A percentile compares a stretch with the other conserved stretches of the same genome.
Evolutionary conservation across 2,888 invertebrate genomes (phyloP).

Genomic region (Aproaerema taeniolella): DNA sequence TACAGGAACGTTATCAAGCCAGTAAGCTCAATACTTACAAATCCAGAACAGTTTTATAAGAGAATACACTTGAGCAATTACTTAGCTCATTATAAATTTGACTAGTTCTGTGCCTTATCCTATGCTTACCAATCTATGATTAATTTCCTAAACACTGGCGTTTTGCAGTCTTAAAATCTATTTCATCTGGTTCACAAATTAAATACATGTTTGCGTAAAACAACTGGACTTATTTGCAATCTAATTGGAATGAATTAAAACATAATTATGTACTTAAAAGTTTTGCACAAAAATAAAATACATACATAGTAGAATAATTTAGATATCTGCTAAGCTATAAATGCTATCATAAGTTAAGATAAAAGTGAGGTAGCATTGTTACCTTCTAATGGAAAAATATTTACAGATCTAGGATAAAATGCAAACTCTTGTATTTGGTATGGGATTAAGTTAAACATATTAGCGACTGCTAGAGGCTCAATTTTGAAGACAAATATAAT

Average conservation of each 20-base stretch:
- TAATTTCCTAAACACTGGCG: conserved; percentile 64
- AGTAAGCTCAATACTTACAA: conserved; percentile 9
- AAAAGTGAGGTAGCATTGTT: conserved; percentile 76
- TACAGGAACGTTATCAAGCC: conserved; percentile 26
- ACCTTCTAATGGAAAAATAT: conserved; percentile 72
- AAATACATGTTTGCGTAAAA: neutral
- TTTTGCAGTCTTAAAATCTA: conserved; percentile 62
- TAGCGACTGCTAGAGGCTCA: conserved; percentile 32
- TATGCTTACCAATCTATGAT: conserved; percentile 50
- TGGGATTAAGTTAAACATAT: conserved; percentile 46
- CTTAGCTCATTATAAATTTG: conserved; percentile 63
- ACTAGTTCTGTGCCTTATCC: conserved; percentile 67
- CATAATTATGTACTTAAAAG: too few relatives aligned
- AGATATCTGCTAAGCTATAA: conserved; percentile 63
- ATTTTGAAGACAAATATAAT: conserved; percentile 7
- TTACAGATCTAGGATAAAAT: conserved; percentile 62
- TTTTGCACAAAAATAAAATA: conserved; percentile 2
- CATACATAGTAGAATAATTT: conserved; percentile 22
- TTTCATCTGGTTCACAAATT: conserved; percentile 20
- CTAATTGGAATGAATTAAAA: conserved; percentile 10
- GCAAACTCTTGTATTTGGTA: conserved; percentile 57
- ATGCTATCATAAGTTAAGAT: conserved; percentile 65
- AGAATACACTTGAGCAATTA: conserved; percentile 41
- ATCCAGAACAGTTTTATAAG: conserved; percentile 10
- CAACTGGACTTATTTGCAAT: conserved; percentile 7